phyloP scores from a whole-genome alignment of 2,888 invertebrate genomes.

The Nomada hirtipes region DNA sequence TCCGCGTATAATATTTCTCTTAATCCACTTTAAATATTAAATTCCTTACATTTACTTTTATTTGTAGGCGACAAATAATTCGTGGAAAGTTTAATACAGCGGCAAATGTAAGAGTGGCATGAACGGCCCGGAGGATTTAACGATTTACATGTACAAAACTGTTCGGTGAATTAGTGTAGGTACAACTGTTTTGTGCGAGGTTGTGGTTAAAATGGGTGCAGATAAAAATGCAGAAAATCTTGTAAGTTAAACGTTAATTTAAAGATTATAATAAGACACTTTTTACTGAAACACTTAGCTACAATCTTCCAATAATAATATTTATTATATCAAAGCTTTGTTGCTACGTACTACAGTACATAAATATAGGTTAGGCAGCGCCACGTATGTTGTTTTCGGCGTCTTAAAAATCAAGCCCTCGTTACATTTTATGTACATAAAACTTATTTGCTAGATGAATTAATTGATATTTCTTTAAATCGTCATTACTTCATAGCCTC shows the following conservation, averaged over 20 bases:
- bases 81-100: background rate
- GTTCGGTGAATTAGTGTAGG: slow-evolving; percentile 20
- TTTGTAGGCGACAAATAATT: no score
- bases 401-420: background rate
- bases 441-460: background rate
- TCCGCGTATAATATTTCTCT: background rate
- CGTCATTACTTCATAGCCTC: background rate
- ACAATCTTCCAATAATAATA: background rate
- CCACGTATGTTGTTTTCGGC: slow-evolving; percentile 41
- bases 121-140: slow-evolving; percentile 1
- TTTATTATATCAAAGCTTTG: background rate
- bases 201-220: slow-evolving; percentile 53
- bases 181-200: slow-evolving; percentile 26
- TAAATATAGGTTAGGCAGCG: background rate
- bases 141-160: slow-evolving; percentile 38
- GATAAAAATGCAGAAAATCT: slow-evolving; percentile 49
- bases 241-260: slow-evolving; percentile 44
- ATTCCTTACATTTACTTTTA: background rate
- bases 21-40: background rate
- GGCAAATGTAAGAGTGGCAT: background rate
- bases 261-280: background rate
- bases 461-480: background rate
- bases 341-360: background rate
- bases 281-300: background rate
- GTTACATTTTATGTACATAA: background rate